These are phyloP conservation scores for Pollenia amentaria DNA, from an alignment of 2,888 invertebrate genomes.

Conservation along the genomic window DNA sequence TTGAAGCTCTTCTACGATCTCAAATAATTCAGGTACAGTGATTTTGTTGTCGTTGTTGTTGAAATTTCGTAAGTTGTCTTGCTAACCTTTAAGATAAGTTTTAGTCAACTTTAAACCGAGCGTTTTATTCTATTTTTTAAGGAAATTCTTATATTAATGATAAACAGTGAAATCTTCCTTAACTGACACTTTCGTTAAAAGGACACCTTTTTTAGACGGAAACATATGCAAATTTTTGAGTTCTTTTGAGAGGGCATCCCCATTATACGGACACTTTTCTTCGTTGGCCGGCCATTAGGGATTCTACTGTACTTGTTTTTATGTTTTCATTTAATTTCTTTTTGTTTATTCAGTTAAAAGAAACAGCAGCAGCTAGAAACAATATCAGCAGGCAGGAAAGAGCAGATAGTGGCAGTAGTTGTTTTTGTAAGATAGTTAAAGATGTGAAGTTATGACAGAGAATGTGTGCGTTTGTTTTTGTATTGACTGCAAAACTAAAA, in stretches of 20 bases:
- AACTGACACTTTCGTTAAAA: no score
- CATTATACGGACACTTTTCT: no score
- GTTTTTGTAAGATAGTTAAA: slow-evolving; percentile 12
- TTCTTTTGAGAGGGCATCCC: no score
- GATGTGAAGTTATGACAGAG: slow-evolving; percentile 15
- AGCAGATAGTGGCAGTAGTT: slow-evolving; percentile 18
- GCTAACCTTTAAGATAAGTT: slow-evolving; percentile 5
- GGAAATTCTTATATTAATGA: no score
- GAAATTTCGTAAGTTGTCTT: slow-evolving; percentile 29
- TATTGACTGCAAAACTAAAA: slow-evolving; percentile 59
- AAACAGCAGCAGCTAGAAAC: slow-evolving; percentile 1
- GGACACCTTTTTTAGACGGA: no score
- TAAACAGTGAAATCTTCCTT: no score
- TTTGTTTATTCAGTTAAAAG: slow-evolving; percentile 36
- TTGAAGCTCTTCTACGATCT: slow-evolving; percentile 19
- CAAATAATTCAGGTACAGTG: slow-evolving; percentile 1
- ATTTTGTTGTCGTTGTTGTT: background rate
- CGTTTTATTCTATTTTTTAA: background rate
- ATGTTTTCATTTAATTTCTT: slow-evolving; percentile 6
- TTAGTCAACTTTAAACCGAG: slow-evolving; percentile 14
- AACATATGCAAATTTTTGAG: no score
- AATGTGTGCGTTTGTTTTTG: slow-evolving; percentile 30
- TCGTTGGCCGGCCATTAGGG: no score
- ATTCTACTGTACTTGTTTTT: background rate
- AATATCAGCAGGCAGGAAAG: slow-evolving; percentile 1